Percentiles rank a stretch among this genome's conserved stretches.
phyloP scores from a whole-genome alignment of 2,113 vertebrate species.

The Toxotes jaculatrix region DNA sequence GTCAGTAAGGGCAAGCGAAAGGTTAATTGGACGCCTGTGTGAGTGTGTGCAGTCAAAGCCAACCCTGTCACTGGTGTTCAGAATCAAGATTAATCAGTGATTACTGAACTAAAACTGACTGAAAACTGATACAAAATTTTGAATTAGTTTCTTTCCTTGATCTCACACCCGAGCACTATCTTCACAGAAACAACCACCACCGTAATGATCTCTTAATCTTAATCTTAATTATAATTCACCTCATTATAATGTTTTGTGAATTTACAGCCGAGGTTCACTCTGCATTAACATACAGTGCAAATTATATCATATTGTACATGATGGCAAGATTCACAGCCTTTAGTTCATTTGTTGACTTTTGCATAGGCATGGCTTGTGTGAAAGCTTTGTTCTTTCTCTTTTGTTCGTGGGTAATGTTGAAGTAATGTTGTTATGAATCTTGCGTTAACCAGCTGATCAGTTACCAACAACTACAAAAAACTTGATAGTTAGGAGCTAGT shows the following conservation, averaged over 20 bases:
- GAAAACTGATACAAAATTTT: too few species aligned
- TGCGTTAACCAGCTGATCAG: too few species aligned
- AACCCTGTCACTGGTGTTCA: neutral
- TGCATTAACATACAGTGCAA: neutral
- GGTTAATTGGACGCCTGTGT: slow-evolving; percentile 3
- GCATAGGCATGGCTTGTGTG: too few species aligned
- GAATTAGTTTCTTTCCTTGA: too few species aligned
- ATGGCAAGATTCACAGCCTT: neutral
- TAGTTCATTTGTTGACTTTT: neutral
- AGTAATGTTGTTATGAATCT: neutral
- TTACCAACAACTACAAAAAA: too few species aligned
- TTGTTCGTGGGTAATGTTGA: neutral
- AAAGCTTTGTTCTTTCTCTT: neutral
- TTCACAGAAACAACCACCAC: neutral
- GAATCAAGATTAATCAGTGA: neutral
- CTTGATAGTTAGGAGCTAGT: too few species aligned
- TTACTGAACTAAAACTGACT: neutral
- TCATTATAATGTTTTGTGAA: neutral
- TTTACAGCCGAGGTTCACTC: too few species aligned
- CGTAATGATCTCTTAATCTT: neutral
- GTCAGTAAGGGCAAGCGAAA: neutral
- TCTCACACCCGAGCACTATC: neutral
- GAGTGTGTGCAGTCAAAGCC: neutral
- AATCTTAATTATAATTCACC: neutral
- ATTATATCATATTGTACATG: neutral